Evolutionary conservation across 2,113 vertebrate genomes (phyloP), one percentile per base, ranked within the genome.

Genomic region (Macquaria ambigua): DNA sequence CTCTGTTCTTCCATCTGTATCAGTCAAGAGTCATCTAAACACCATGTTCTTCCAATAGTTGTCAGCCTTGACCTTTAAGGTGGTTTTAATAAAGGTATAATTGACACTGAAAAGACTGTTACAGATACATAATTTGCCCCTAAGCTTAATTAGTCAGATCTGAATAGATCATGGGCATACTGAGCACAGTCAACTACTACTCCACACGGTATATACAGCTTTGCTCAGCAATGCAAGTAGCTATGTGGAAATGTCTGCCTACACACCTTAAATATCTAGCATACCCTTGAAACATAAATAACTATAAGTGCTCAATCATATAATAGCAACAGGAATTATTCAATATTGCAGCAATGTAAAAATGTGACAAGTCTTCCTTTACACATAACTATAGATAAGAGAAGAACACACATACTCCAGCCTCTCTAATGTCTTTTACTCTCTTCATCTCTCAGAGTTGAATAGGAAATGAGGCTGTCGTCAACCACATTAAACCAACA

Each of bases 1-100:
- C 55, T n/a, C 50, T 62, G 43, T 16, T 77, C 16, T 48, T 77
- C 34, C 37, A 3, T 64, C 61, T 82, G 56, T 50, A 68, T 41
- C 69, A 53, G 58, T 59, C n/a, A 77, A 75, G 71, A 86, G 46
- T 83, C 85, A 85, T 76, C 53, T 25, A 83, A 75, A 83, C 73
- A 75, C 25, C 16, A 8, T 71, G 55, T 82, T 87, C 68, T 52
- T 74, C n/a, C 41, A 74, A 76, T 20, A 52, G 28, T 28, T 85
- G 82, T 76, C 93, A 89, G 61, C 52, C 1, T 41, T 85, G 88
- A 93, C 90, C 90, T 93, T 93, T 77, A 25, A 72, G 50, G 68
- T 31, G 34, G 55, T 77, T 89, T 90, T 84, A 74, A 82, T 82
- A 82, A 74, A 82, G 74, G 39, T 69, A 70, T 84, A 86, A 89